These are phyloP conservation scores for Hystrix cristata DNA, from an alignment of 2,113 vertebrate species.

Conservation along the genomic window DNA sequence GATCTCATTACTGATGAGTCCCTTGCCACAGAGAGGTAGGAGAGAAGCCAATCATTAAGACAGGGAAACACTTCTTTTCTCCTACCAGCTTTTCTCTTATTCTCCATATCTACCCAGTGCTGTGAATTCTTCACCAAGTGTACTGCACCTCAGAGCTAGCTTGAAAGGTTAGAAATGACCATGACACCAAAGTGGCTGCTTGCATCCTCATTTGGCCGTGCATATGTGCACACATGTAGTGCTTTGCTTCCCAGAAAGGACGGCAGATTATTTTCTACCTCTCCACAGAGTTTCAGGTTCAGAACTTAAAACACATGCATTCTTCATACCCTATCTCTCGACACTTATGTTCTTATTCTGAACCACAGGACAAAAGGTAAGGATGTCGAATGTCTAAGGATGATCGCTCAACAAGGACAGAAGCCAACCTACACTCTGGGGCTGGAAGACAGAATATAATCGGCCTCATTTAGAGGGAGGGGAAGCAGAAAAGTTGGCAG, in stretches of 20 bases:
- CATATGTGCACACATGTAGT: fast-evolving
- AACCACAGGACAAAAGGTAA: neutral
- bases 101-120: too few species aligned
- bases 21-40: neutral
- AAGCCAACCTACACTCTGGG: neutral
- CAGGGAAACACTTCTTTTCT: neutral
- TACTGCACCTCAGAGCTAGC: neutral
- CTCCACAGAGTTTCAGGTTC: neutral
- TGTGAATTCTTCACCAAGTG: fast-evolving
- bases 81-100: neutral
- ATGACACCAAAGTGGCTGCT: neutral
- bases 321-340: neutral
- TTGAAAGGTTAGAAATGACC: neutral
- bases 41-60: neutral
- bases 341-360: neutral
- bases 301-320: neutral
- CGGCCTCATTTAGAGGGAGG: neutral
- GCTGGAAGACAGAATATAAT: fast-evolving
- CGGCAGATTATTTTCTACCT: fast-evolving
- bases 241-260: neutral
- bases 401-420: neutral
- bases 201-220: too few species aligned
- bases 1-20: fast-evolving
- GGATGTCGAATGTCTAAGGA: neutral
- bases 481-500: neutral